A percentile compares a stretch with the other conserved stretches of the same genome.
Conservation (phyloP, 2,797 vertebrate genomes). For the Premnoplex brunnescens region DNA sequence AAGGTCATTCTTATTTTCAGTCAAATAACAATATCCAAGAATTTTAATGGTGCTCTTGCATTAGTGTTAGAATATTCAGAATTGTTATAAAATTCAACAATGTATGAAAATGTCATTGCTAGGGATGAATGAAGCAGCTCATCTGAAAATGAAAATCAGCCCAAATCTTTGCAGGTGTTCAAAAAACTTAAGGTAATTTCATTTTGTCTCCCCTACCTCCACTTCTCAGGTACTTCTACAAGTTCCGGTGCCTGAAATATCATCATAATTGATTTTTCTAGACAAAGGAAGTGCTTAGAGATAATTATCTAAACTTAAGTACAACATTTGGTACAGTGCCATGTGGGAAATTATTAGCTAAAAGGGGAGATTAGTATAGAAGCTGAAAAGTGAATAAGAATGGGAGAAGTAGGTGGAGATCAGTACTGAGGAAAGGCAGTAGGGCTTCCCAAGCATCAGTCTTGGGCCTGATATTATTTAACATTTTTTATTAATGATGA, state of each 20-base stretch:
- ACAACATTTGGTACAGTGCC: not conserved
- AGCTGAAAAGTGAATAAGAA: not conserved
- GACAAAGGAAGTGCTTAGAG: constrained; percentile 43
- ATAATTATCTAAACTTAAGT: constrained; percentile 33
- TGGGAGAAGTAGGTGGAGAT: not conserved
- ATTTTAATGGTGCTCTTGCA: constrained; percentile 25
- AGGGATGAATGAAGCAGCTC: constrained; percentile 38
- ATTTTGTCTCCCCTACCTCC: not conserved
- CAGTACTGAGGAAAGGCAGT: not conserved
- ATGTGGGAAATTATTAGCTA: constrained; percentile 16
- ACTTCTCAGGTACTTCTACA: constrained; percentile 16
- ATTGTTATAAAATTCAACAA: constrained; percentile 60
- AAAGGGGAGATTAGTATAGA: not conserved
- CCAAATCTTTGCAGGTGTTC: constrained; percentile 5
- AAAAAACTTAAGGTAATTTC: not conserved
- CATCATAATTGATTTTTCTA: constrained; percentile 40
- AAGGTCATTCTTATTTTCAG: constrained; percentile 50
- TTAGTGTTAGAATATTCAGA: constrained; percentile 3
- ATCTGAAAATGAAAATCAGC: not conserved
- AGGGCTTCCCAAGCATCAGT: not conserved
- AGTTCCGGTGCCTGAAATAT: constrained; percentile 1
- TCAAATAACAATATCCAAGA: not conserved
- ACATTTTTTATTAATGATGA: constrained; percentile 11
- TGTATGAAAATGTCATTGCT: constrained; percentile 40
- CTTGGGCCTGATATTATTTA: not conserved